phyloP scores from a whole-genome alignment of 2,888 invertebrate genomes.

The Amphipoea lucens region DNA sequence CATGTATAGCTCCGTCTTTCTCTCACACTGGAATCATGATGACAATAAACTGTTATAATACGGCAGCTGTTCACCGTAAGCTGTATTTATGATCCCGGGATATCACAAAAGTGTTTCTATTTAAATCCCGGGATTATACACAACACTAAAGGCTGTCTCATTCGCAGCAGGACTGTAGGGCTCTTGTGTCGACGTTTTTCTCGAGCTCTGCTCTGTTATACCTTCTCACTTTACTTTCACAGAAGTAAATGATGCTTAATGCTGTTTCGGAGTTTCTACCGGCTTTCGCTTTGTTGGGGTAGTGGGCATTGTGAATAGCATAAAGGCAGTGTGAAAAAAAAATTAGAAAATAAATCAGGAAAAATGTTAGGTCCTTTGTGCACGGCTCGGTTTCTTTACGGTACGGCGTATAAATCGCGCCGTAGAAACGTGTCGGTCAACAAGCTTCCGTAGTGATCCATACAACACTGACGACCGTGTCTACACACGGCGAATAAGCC shows the following conservation, averaged over 20 bases:
- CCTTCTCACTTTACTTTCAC: slow-evolving; percentile 59
- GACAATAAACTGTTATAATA: too few relatives aligned
- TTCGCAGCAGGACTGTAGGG: slow-evolving; percentile 69
- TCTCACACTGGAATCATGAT: too few relatives aligned
- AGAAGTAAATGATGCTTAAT: slow-evolving; percentile 66
- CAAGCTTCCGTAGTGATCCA: not conserved
- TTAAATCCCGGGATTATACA: not conserved
- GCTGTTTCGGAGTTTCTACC: slow-evolving; percentile 51
- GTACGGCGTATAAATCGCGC: not conserved
- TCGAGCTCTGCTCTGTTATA: slow-evolving; percentile 62
- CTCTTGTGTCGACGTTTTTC: slow-evolving; percentile 71
- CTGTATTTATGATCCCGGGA: slow-evolving; percentile 9
- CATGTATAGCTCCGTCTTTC: too few relatives aligned
- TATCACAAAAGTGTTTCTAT: not conserved
- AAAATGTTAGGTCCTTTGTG: not conserved
- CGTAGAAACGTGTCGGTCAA: not conserved
- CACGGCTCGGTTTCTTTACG: not conserved
- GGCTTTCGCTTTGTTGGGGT: slow-evolving; percentile 51
- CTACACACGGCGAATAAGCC: too few relatives aligned
- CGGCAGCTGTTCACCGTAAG: too few relatives aligned
- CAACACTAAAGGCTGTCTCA: slow-evolving; percentile 62
- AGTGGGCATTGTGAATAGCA: slow-evolving; percentile 16
- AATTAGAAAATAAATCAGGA: not conserved
- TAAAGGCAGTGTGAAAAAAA: not conserved
- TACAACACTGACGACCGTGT: not conserved